phyloP scores from a whole-genome alignment of 2,888 invertebrate genomes.

The Diarsia mendica region DNA sequence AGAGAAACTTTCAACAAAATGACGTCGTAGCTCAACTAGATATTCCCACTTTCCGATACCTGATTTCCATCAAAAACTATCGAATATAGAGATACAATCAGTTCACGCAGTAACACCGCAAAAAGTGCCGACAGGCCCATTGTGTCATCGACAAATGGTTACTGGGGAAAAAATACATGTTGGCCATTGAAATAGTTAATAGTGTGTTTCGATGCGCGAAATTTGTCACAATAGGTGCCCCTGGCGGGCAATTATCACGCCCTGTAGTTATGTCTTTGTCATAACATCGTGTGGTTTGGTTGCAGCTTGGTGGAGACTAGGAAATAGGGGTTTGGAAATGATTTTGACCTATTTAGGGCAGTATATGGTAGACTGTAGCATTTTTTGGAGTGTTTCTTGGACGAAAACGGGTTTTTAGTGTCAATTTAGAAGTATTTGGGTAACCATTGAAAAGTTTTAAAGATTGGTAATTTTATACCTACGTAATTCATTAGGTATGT shows the following conservation, averaged over 20 bases:
- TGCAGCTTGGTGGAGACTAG: constrained; percentile 35
- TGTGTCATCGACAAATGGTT: constrained; percentile 81
- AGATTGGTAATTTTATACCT: background rate
- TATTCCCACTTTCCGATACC: constrained; percentile 18
- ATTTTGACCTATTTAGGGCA: background rate
- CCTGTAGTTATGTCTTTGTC: constrained; percentile 86
- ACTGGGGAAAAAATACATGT: constrained; percentile 72
- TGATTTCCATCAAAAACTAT: constrained; percentile 36
- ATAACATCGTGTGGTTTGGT: constrained; percentile 71
- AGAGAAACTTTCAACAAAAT: background rate
- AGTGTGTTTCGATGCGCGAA: constrained; percentile 85
- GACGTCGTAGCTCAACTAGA: background rate
- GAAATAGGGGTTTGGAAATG: background rate
- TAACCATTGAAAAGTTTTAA: background rate
- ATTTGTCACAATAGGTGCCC: constrained; percentile 84
- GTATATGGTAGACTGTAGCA: background rate
- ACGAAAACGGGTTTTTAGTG: background rate
- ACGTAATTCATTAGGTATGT: background rate
- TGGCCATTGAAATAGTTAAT: constrained; percentile 84
- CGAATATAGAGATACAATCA: constrained; percentile 48
- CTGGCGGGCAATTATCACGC: constrained; percentile 86
- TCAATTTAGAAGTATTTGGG: background rate
- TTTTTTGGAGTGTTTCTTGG: background rate
- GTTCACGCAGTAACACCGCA: constrained; percentile 63
- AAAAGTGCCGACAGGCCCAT: constrained; percentile 80